A percentile compares a stretch with the other conserved stretches of the same genome.
Evolutionary conservation across 1,140 invertebrate genomes (phyloP).

Genomic region (Diabrotica virgifera): DNA sequence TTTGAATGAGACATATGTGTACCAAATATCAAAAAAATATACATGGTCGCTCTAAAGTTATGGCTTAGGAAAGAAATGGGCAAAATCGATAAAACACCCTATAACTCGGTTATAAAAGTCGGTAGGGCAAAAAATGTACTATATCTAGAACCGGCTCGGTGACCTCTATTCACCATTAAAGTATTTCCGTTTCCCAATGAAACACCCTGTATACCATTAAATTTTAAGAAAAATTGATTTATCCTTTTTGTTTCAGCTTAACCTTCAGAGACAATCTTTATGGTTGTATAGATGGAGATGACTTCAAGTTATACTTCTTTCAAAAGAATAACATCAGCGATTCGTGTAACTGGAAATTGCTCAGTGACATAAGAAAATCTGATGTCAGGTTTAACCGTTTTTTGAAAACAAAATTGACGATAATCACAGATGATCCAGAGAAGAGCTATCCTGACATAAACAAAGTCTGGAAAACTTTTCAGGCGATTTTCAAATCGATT

Average conservation of each 20-base stretch:
- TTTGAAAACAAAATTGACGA: conserved; percentile 58
- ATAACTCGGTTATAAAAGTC: too few species aligned
- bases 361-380: conserved; percentile 43
- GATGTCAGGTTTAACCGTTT: conserved; percentile 56
- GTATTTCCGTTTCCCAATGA: too few species aligned
- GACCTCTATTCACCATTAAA: too few species aligned
- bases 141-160: too few species aligned
- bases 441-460: conserved; percentile 61
- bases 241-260: conserved; percentile 4
- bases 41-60: too few species aligned
- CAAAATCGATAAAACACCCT: too few species aligned
- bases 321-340: conserved; percentile 36
- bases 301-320: conserved; percentile 47
- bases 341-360: conserved; percentile 36
- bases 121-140: too few species aligned
- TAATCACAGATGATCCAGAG: conserved; percentile 60
- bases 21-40: too few species aligned
- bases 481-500: conserved; percentile 59
- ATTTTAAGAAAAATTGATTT: too few species aligned
- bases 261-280: conserved; percentile 59
- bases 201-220: too few species aligned
- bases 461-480: conserved; percentile 67
- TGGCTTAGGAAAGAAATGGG: too few species aligned
- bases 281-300: conserved; percentile 53
- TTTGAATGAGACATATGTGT: too few species aligned